Conservation (phyloP, 2,113 vertebrate genomes). For the crab-eating macaque (Macaca fascicularis) region DNA sequence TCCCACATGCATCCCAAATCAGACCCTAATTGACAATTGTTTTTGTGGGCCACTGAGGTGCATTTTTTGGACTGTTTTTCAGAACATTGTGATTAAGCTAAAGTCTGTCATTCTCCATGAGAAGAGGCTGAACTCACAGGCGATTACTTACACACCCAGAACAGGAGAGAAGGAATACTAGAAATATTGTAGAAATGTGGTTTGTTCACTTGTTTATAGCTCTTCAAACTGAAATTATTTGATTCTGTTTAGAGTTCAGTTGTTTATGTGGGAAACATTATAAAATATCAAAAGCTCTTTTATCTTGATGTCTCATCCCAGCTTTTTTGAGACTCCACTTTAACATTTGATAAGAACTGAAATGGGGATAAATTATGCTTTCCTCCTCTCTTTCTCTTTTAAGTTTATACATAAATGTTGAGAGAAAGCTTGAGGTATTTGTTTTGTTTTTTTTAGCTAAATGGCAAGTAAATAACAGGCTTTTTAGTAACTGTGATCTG, state of each 20-base stretch:
- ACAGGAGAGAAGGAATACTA: background rate
- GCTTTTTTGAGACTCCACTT: background rate
- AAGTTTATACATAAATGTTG: background rate
- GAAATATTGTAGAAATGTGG: background rate
- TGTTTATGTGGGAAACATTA: background rate
- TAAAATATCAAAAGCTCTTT: background rate
- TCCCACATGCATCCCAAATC: background rate
- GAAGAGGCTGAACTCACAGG: background rate
- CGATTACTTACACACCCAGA: background rate
- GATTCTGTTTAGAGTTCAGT: background rate
- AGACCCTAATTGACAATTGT: background rate
- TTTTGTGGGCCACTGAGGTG: background rate
- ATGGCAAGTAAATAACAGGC: constrained; percentile 23
- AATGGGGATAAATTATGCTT: background rate
- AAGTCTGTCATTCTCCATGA: background rate
- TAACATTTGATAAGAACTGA: constrained; percentile 13
- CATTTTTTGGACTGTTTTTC: background rate
- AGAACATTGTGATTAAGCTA: background rate
- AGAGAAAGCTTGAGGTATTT: background rate
- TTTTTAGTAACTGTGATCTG: constrained; percentile 20
- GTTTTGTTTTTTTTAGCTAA: background rate
- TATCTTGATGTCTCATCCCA: background rate
- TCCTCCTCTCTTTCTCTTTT: background rate
- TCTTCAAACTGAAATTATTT: background rate
- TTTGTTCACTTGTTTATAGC: background rate